phyloP scores from a whole-genome alignment of 2,797 vertebrate genomes.

The Syndactyla subalaris region DNA sequence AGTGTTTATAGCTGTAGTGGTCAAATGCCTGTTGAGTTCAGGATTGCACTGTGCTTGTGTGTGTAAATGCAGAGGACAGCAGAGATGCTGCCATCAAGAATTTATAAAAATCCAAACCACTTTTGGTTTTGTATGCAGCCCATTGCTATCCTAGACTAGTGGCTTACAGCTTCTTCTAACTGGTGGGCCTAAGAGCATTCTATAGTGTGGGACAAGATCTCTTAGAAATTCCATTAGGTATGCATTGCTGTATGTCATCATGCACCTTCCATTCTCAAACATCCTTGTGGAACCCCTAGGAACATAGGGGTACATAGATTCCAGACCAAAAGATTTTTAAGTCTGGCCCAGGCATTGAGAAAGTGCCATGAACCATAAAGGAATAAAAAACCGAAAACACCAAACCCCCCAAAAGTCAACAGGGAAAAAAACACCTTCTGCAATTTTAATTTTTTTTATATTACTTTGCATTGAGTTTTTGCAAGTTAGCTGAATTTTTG shows the following conservation, averaged over 20 bases:
- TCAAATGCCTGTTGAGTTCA: background rate
- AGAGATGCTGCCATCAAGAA: background rate
- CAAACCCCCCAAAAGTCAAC: accelerated
- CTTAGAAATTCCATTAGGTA: background rate
- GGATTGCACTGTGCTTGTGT: background rate
- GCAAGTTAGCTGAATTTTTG: background rate
- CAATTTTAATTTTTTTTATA: background rate
- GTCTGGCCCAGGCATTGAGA: background rate
- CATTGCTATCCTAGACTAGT: background rate
- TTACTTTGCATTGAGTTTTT: background rate
- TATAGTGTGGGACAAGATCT: background rate
- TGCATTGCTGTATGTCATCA: background rate
- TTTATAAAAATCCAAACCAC: background rate
- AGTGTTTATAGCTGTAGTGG: background rate
- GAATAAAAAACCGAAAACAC: accelerated
- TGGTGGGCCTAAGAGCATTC: background rate
- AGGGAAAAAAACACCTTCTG: accelerated
- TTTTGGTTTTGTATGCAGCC: background rate
- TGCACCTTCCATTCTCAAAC: background rate
- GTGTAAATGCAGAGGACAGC: background rate
- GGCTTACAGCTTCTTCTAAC: background rate
- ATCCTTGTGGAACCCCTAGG: background rate
- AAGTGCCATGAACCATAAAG: background rate
- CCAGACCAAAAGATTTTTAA: background rate
- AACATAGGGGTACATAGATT: background rate